A percentile compares a stretch with the other conserved stretches of the same genome.
Evolutionary conservation across 1,140 invertebrate species (phyloP).

Genomic region (Leptoteleia sp.): DNA sequence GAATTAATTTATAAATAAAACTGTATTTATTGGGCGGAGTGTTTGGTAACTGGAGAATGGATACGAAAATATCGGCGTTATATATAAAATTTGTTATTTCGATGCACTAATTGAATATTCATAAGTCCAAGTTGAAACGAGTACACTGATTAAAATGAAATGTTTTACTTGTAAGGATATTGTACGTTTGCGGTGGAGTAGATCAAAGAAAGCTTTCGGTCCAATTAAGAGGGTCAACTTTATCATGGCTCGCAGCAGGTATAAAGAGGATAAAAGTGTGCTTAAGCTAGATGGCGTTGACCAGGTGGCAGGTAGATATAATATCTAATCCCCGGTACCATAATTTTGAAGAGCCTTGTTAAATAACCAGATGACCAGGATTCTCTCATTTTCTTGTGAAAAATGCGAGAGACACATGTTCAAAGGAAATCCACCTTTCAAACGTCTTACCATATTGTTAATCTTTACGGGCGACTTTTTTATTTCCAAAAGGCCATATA

Average conservation of each 20-base stretch:
- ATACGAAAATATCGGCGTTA: conserved; percentile 20
- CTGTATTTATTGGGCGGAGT: no score
- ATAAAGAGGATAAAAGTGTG: conserved; percentile 59
- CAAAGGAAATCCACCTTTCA: conserved; percentile 51
- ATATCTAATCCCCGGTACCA: conserved; percentile 64
- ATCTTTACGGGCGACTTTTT: conserved; percentile 42
- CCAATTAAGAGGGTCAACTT: conserved; percentile 66
- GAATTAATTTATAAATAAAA: conserved; percentile 20
- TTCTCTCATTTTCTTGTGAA: conserved; percentile 60
- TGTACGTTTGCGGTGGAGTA: conserved; percentile 36
- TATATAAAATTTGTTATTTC: conserved; percentile 27
- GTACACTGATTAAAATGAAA: conserved; percentile 45
- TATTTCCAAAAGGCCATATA: conserved; percentile 27
- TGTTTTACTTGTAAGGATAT: conserved; percentile 41
- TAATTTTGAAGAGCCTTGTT: conserved; percentile 65
- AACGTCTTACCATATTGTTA: conserved; percentile 53
- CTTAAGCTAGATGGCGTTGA: conserved; percentile 52
- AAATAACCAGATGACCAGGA: conserved; percentile 60
- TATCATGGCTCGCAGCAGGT: conserved; percentile 57
- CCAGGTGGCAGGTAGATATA: conserved; percentile 64
- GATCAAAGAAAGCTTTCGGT: conserved; percentile 60
- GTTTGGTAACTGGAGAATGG: conserved; percentile 2
- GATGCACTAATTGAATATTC: conserved; percentile 36
- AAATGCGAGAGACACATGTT: conserved; percentile 57
- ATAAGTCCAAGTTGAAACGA: conserved; percentile 16